These are phyloP conservation scores for Volucella inflata DNA, from an alignment of 2,888 invertebrate species.

Conservation along the genomic window DNA sequence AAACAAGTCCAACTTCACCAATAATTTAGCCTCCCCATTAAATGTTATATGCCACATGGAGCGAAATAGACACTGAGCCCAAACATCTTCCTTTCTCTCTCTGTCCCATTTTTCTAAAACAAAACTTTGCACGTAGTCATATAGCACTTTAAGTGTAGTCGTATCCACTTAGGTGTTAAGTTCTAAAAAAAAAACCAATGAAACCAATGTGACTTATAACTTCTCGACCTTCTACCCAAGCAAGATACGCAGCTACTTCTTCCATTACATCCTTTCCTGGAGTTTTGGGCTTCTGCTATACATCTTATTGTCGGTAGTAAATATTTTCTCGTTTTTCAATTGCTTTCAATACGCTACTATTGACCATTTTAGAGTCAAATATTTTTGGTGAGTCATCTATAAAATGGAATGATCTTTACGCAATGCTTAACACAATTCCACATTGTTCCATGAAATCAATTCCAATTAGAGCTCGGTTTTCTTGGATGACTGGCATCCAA, in stretches of 20 bases:
- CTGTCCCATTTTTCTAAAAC: no score
- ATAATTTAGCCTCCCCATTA: no score
- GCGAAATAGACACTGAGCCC: no score
- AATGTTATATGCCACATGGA: no score
- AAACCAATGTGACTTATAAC: slow-evolving; percentile 17
- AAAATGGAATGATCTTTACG: slow-evolving; percentile 25
- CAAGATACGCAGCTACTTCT: slow-evolving; percentile 20
- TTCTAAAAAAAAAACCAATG: no score
- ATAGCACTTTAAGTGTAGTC: slow-evolving; percentile 9
- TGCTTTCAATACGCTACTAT: not conserved
- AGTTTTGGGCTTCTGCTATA: not conserved
- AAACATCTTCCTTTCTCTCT: no score
- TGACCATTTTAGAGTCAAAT: slow-evolving; percentile 2
- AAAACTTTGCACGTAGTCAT: slow-evolving; percentile 22
- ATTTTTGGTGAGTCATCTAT: slow-evolving; percentile 3
- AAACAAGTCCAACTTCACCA: no score
- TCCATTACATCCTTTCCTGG: not conserved
- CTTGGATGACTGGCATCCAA: no score
- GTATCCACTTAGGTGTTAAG: no score
- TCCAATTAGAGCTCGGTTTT: no score
- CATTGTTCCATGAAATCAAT: no score
- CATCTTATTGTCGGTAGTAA: not conserved
- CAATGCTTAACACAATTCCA: slow-evolving; percentile 17
- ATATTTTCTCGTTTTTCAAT: not conserved
- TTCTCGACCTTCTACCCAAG: slow-evolving; percentile 19